phyloP scores from a whole-genome alignment of 2,797 vertebrate species.

The Tinamus major region DNA sequence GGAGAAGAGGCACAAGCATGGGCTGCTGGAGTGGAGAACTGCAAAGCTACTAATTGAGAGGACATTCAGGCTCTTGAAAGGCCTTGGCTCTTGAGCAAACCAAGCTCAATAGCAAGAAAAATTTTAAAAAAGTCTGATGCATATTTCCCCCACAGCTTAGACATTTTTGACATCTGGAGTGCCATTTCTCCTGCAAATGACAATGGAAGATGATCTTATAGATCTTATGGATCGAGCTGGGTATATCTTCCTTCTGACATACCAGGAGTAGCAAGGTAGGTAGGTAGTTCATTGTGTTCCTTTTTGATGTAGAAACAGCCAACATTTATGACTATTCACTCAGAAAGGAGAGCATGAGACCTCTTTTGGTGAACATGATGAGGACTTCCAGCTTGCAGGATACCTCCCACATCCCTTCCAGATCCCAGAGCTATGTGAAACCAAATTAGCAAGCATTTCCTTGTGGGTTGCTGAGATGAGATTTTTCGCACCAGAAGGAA shows the following conservation, averaged over 20 bases:
- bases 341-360: background rate
- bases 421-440: background rate
- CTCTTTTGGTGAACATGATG: background rate
- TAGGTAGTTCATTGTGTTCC: background rate
- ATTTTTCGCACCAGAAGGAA: background rate
- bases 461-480: background rate
- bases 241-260: rapidly evolving
- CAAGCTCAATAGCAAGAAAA: background rate
- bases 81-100: background rate
- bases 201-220: background rate
- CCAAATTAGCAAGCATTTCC: background rate
- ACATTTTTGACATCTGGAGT: background rate
- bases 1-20: background rate
- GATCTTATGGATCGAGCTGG: background rate
- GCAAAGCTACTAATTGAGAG: background rate
- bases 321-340: background rate
- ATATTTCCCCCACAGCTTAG: background rate
- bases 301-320: background rate
- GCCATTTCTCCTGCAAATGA: background rate
- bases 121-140: background rate
- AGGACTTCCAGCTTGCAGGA: background rate
- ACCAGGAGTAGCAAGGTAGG: background rate
- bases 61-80: background rate
- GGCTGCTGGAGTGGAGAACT: background rate
- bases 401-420: background rate